Evolutionary conservation across 2,797 vertebrate species (phyloP), one percentile per base, ranked within the genome.

Genomic region (Alectoris magna): DNA sequence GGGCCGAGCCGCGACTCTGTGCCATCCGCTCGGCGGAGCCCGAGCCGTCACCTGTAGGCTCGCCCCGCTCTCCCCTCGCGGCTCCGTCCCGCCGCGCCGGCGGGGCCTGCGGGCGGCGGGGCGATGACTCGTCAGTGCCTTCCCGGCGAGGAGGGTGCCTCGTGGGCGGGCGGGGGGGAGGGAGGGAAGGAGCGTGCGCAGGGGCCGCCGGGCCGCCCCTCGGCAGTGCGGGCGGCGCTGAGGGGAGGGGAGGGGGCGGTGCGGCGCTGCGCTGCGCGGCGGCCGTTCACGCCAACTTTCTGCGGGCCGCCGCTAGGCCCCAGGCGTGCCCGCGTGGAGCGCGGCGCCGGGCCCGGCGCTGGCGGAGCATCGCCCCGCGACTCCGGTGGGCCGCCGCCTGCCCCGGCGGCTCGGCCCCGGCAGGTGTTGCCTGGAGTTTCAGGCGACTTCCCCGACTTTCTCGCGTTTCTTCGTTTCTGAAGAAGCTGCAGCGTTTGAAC

Each of bases 41-140:
- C 26, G 14, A 29, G 81, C 78, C 83, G 81, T 95, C 92, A 96
- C 95, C 95, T 96, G 97, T 94, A 86, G 88, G 91, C 76, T 66
- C 36, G n/a, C 46, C 48, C 91, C 49, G 66, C 48, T 19, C n/a
- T 48, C 48, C 22, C 26, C 64, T 6, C 53, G 27, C 24, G 10
- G 13, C 71, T 62, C 59, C 48, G 14, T 7, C 26, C 55, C 12
- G 71, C 39, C 24, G 41, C 38, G 53, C 58, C 79, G 38, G 41
- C 23, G 16, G 38, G 56, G 67, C 64, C 69, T 59, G 93, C 55
- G 59, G 27, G 53, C 39, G 43, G 46, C 26, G 66, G 84, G 55
- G 68, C 59, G 51, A 67, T 80, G 89, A 87, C 86, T 94, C 86
- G 86, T 84, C 87, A 80, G 86, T 43, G 86, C 83, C 34, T 69